phyloP scores from a whole-genome alignment of 2,113 vertebrate species.

The Muntiacus muntjak region DNA sequence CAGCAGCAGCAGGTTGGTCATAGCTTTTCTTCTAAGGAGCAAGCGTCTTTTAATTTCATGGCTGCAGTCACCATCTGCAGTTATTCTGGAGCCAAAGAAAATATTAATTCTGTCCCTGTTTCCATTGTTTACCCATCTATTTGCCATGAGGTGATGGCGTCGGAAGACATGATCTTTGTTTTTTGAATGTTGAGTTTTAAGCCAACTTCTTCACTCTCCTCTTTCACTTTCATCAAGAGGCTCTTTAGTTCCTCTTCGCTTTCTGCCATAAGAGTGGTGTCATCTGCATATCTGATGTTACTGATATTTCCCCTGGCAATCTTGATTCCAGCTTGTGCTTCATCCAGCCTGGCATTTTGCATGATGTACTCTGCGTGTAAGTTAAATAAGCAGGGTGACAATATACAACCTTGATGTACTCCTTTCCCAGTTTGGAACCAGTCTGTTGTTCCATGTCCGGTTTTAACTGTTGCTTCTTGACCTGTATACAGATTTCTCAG shows the following conservation, averaged over 20 bases:
- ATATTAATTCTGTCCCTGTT: neutral
- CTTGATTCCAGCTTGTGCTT: neutral
- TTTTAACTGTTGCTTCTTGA: neutral
- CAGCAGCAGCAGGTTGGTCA: neutral
- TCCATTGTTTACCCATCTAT: neutral
- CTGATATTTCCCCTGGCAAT: neutral
- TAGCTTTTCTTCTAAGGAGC: neutral
- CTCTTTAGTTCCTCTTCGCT: neutral
- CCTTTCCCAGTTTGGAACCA: neutral
- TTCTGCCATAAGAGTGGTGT: neutral
- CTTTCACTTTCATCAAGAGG: neutral
- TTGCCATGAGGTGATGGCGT: neutral
- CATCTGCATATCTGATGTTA: neutral
- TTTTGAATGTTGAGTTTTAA: neutral
- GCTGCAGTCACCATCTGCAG: neutral
- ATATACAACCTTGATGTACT: neutral
- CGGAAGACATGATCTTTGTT: neutral
- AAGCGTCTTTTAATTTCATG: neutral
- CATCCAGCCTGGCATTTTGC: neutral
- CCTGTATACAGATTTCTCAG: neutral
- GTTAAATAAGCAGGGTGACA: neutral
- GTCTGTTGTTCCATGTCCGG: accelerated
- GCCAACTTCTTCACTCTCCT: neutral
- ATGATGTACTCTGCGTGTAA: neutral
- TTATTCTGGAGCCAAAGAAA: neutral